Evolutionary conservation across 1,140 invertebrate genomes (phyloP), one percentile per base, ranked within the genome.

Genomic region (Polypedilum vanderplanki): DNA sequence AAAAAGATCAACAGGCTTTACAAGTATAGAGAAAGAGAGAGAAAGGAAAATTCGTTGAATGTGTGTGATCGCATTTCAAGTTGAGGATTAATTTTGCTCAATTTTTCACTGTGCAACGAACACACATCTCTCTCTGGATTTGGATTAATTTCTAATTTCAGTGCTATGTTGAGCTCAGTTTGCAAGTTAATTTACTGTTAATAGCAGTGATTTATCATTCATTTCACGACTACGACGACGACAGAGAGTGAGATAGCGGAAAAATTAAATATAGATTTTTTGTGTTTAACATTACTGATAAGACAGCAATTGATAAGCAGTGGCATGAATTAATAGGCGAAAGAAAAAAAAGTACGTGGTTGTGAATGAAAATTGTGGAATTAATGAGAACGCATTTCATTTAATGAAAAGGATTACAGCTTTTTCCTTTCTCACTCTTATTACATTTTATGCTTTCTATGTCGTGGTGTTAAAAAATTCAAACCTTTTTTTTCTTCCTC

Each of bases 171-270:
- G 24, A 33, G 24, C 24, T 33, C 24, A 33, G 46, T 15, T 57
- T n/a, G 46, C n/a, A 4, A 57, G 46, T 57, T 57, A 57, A 57
- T 57, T 57, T 57, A n/a, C 12, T 57, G 46, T 57, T 12, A 57
- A 57, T 57, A 57, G 46, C 46, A 57, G 46, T n/a, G 46, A 57
- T 57, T 57, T 57, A n/a, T 57, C 46, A 57, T 57, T 57, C 46
- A 57, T 57, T n/a, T n/a, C n/a, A 12, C 12, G 12, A 12, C 4
- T 3, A 12, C 12, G n/a, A n/a, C n/a, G n/a, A n/a, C n/a, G n/a
- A n/a, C n/a, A n/a, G n/a, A 12, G 3, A 12, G 3, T 57, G 12
- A 4, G 4, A n/a, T n/a, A n/a, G 46, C n/a, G 46, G 12, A 57
- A 57, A 46, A 57, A 57, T 57, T 33, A 33, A 57, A 57, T 57